These are phyloP conservation scores for Magallana angulata DNA, from an alignment of 1,140 invertebrate genomes.

Conservation along the genomic window DNA sequence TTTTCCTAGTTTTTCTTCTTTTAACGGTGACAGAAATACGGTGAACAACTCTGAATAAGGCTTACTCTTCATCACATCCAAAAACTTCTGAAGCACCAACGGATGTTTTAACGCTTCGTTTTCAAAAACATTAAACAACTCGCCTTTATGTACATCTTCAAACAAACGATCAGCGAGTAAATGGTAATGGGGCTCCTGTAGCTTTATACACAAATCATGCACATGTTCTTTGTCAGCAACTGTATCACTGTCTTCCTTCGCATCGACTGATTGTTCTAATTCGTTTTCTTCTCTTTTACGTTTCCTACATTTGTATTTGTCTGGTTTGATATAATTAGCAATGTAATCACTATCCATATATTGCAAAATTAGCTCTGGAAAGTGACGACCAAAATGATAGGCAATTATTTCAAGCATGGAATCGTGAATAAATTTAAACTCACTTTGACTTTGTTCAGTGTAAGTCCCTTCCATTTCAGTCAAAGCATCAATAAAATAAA, in stretches of 20 bases:
- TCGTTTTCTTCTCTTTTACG: not conserved
- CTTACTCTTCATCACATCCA: not conserved
- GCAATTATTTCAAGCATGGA: not conserved
- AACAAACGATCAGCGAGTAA: not conserved
- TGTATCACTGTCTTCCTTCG: not conserved
- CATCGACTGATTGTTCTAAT: not conserved
- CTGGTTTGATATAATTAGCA: not conserved
- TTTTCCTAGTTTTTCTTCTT: too few species aligned
- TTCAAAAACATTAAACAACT: not conserved
- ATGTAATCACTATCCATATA: conserved; percentile 3
- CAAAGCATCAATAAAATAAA: not conserved
- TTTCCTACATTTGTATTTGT: not conserved
- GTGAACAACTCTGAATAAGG: not conserved
- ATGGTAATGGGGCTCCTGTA: not conserved
- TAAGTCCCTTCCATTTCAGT: not conserved
- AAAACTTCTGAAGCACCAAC: not conserved
- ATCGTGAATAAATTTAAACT: not conserved
- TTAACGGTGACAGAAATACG: not conserved
- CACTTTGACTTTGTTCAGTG: not conserved
- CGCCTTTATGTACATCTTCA: not conserved
- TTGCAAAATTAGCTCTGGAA: not conserved
- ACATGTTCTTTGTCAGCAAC: not conserved
- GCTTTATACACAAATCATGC: not conserved
- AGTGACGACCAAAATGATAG: not conserved
- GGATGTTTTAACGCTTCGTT: not conserved